These are phyloP conservation scores for Chrysolina haemoptera DNA, from an alignment of 2,888 invertebrate species.

Conservation along the genomic window DNA sequence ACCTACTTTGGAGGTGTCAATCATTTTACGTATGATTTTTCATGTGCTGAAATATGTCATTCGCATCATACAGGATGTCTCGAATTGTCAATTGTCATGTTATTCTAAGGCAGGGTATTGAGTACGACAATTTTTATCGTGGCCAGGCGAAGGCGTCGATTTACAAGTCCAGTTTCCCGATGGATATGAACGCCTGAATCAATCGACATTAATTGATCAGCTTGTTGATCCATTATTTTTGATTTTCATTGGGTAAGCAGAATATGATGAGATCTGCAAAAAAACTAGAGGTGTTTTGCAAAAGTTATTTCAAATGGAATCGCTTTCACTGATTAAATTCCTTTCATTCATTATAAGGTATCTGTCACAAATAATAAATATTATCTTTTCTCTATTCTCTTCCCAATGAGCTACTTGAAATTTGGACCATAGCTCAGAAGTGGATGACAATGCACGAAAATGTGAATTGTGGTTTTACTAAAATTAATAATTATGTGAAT, in stretches of 20 bases:
- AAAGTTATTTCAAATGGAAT: neutral
- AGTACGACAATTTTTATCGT: slow-evolving; percentile 4
- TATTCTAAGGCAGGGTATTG: slow-evolving; percentile 4
- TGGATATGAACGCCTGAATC: neutral
- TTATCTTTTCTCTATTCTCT: too few relatives aligned
- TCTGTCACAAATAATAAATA: too few relatives aligned
- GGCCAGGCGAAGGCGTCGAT: slow-evolving; percentile 10
- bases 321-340: too few relatives aligned
- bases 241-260: neutral
- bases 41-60: slow-evolving; percentile 20
- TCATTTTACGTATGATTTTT: slow-evolving; percentile 20
- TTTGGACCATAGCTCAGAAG: too few relatives aligned
- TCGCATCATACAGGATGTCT: slow-evolving; percentile 20
- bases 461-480: too few relatives aligned
- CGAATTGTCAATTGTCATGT: slow-evolving; percentile 9
- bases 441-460: too few relatives aligned
- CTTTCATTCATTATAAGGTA: too few relatives aligned
- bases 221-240: slow-evolving; percentile 3
- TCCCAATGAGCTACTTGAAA: too few relatives aligned
- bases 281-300: neutral
- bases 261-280: neutral
- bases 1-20: slow-evolving; percentile 20
- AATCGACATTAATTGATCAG: slow-evolving; percentile 13
- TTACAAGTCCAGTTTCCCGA: slow-evolving; percentile 5
- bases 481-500: too few relatives aligned